Percentiles rank a stretch among this genome's conserved stretches.
Evolutionary conservation across 1,140 invertebrate genomes (phyloP).

Genomic region (Drosophila pruinosa): DNA sequence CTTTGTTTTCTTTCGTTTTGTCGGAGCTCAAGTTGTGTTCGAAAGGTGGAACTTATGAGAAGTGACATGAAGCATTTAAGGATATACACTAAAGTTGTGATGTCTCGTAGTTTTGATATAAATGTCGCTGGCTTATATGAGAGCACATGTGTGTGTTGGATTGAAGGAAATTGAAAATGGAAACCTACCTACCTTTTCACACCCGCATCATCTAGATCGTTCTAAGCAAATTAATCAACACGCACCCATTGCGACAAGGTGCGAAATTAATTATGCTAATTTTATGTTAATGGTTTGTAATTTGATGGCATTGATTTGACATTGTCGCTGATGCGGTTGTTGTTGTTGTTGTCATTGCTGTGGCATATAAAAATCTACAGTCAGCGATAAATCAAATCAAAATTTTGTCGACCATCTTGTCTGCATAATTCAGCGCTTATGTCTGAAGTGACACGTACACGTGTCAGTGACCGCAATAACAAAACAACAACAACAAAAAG

Average conservation of each 20-base stretch:
- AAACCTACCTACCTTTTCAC: not conserved
- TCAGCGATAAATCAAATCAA: slow-evolving; percentile 70
- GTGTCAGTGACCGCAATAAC: slow-evolving; percentile 69
- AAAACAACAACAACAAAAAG: slow-evolving; percentile 7
- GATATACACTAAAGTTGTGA: not conserved
- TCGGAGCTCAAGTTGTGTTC: not conserved
- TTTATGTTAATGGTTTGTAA: slow-evolving; percentile 62
- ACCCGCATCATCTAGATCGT: slow-evolving; percentile 5
- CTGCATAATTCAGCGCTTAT: slow-evolving; percentile 68
- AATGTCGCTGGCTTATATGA: too few relatives aligned
- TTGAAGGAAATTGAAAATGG: slow-evolving; percentile 24
- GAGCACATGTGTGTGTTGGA: not conserved
- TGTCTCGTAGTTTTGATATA: not conserved
- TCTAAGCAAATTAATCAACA: slow-evolving; percentile 61
- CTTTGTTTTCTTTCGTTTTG: not conserved
- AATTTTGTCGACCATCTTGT: slow-evolving; percentile 43
- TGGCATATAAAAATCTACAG: slow-evolving; percentile 44
- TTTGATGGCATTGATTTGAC: slow-evolving; percentile 73
- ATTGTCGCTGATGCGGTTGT: slow-evolving; percentile 16
- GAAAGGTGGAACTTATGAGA: not conserved
- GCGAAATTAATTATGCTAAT: slow-evolving; percentile 76
- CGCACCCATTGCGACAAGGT: slow-evolving; percentile 15
- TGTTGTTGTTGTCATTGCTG: not conserved
- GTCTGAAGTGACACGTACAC: slow-evolving; percentile 53
- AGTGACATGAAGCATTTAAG: not conserved